A percentile compares a stretch with the other conserved stretches of the same genome.
Evolutionary conservation across 2,888 invertebrate species (phyloP).

Genomic region (Ectemnius continuus): DNA sequence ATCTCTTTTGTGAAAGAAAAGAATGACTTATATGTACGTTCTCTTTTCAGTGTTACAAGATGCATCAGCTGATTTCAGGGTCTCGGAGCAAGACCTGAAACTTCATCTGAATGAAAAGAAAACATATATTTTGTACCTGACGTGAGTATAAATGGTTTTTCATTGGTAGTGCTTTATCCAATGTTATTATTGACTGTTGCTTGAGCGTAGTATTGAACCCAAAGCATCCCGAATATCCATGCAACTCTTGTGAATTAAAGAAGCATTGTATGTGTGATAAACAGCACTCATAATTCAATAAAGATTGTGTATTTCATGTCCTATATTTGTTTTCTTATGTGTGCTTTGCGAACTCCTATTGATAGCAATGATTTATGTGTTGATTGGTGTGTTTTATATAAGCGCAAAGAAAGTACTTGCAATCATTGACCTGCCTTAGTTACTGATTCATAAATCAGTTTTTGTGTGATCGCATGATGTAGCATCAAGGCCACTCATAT

Average conservation of each 20-base stretch:
- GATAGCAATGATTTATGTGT: too few relatives aligned
- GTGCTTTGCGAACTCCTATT: too few relatives aligned
- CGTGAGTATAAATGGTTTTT: constrained; percentile 79
- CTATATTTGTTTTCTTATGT: constrained; percentile 13
- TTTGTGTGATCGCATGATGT: not conserved
- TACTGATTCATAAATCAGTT: too few relatives aligned
- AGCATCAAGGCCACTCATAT: not conserved
- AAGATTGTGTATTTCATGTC: not conserved
- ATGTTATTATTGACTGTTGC: not conserved
- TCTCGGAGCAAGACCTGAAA: constrained; percentile 81
- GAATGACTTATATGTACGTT: not conserved
- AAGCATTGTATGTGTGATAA: not conserved
- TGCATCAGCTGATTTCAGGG: constrained; percentile 75
- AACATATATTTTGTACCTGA: constrained; percentile 80
- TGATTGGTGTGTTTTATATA: not conserved
- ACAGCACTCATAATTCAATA: constrained; percentile 1
- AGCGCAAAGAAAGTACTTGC: too few relatives aligned
- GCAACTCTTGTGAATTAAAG: constrained; percentile 2
- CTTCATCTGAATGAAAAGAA: constrained; percentile 81
- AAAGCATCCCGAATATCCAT: not conserved
- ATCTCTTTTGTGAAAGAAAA: not conserved
- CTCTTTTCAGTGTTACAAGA: constrained; percentile 53
- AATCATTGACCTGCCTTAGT: too few relatives aligned
- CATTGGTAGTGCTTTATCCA: not conserved
- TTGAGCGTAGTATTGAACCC: constrained; percentile 6